Evolutionary conservation across 2,797 vertebrate species (phyloP).

Genomic region (Malacoraja senta): DNA sequence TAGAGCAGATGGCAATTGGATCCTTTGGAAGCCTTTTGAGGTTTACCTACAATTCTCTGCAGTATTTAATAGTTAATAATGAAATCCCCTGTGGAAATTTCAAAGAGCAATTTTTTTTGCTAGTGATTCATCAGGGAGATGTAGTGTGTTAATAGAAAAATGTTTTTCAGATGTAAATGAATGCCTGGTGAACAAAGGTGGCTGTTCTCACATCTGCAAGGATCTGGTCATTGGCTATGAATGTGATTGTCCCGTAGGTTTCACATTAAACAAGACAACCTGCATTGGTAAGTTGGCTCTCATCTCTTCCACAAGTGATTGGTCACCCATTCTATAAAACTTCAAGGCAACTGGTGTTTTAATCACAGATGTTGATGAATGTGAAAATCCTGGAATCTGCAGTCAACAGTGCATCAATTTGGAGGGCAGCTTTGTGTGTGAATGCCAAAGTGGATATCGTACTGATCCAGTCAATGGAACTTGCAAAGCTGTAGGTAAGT

Average conservation of each 20-base stretch:
- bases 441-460: slow-evolving; percentile 91
- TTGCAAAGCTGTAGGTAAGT: slow-evolving; percentile 94
- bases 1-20: not conserved
- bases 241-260: slow-evolving; percentile 86
- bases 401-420: slow-evolving; percentile 97
- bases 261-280: slow-evolving; percentile 87
- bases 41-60: no score
- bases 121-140: not conserved
- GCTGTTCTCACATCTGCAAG: slow-evolving; percentile 91
- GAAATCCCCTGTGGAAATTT: no score
- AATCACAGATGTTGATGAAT: slow-evolving; percentile 87
- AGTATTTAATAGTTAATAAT: no score
- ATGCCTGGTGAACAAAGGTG: slow-evolving; percentile 87
- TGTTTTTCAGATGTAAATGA: slow-evolving; percentile 73
- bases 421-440: slow-evolving; percentile 96
- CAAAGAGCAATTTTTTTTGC: not conserved
- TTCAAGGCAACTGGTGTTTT: slow-evolving; percentile 42
- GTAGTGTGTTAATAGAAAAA: not conserved
- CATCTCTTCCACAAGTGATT: not conserved
- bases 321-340: not conserved
- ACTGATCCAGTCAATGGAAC: slow-evolving; percentile 90
- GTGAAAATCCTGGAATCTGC: slow-evolving; percentile 89
- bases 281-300: slow-evolving; percentile 72
- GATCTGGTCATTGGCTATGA: slow-evolving; percentile 83
- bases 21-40: no score